phyloP scores from a whole-genome alignment of 2,888 invertebrate genomes.

The Elgonia sp. region DNA sequence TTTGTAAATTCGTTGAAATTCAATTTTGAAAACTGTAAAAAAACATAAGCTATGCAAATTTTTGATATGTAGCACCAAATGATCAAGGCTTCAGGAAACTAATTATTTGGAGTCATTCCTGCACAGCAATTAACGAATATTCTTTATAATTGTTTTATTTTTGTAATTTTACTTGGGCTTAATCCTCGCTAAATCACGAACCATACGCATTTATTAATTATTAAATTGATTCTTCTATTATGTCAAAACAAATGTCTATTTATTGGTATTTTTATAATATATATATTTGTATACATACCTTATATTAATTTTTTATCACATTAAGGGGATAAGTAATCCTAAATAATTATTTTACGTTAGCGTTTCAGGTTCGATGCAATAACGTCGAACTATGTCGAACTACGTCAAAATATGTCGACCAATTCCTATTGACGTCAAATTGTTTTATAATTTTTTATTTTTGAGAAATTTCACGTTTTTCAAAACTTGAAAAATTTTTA shows the following conservation, averaged over 20 bases:
- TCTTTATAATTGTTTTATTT: constrained; percentile 34
- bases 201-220: constrained; percentile 53
- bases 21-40: no score
- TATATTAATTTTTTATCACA: no score
- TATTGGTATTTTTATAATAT: constrained; percentile 1
- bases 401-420: no score
- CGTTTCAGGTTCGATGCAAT: no score
- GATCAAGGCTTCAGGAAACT: constrained; percentile 50
- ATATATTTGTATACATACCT: background rate
- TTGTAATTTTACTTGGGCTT: constrained; percentile 48
- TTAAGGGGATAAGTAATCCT: no score
- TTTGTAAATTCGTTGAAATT: background rate
- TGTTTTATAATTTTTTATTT: no score
- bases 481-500: no score
- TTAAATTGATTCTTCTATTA: constrained; percentile 30
- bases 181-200: constrained; percentile 62
- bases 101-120: constrained; percentile 52
- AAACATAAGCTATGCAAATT: constrained; percentile 9
- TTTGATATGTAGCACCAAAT: constrained; percentile 55
- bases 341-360: no score
- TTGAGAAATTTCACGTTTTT: no score
- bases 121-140: constrained; percentile 68
- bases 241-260: constrained; percentile 61
- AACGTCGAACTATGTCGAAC: no score
- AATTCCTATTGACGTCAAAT: no score